Evolutionary conservation across 2,888 invertebrate species (phyloP).

Genomic region (Agrochola circellaris): DNA sequence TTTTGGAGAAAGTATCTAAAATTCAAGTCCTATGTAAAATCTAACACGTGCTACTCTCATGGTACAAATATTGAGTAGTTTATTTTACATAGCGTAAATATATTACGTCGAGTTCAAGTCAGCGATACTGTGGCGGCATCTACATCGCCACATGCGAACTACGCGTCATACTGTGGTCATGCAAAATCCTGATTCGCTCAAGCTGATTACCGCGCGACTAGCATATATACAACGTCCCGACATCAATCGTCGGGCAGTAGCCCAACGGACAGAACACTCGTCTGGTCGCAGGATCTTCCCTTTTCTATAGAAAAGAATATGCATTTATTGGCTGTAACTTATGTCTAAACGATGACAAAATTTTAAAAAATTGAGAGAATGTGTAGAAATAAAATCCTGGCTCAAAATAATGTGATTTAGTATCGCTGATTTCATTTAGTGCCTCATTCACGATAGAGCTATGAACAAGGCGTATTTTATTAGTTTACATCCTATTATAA

Average conservation of each 20-base stretch:
- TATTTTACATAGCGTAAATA: background rate
- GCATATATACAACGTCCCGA: no score
- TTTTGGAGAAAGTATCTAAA: background rate
- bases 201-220: no score
- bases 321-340: background rate
- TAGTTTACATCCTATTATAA: background rate
- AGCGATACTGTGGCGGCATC: background rate
- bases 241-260: no score
- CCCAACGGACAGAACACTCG: no score
- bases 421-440: conserved; percentile 21
- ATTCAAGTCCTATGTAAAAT: background rate
- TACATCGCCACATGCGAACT: no score
- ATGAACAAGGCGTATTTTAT: background rate
- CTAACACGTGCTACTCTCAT: background rate
- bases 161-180: no score
- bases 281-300: no score
- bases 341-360: background rate
- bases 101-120: conserved; percentile 1
- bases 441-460: background rate
- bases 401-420: background rate
- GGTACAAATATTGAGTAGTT: conserved; percentile 7
- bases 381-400: no score
- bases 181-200: no score
- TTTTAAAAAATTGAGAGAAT: background rate
- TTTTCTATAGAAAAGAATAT: background rate